Evolutionary conservation across 1,140 invertebrate species (phyloP), one percentile per base, ranked within the genome.

Genomic region (Neotoxoptera formosana): DNA sequence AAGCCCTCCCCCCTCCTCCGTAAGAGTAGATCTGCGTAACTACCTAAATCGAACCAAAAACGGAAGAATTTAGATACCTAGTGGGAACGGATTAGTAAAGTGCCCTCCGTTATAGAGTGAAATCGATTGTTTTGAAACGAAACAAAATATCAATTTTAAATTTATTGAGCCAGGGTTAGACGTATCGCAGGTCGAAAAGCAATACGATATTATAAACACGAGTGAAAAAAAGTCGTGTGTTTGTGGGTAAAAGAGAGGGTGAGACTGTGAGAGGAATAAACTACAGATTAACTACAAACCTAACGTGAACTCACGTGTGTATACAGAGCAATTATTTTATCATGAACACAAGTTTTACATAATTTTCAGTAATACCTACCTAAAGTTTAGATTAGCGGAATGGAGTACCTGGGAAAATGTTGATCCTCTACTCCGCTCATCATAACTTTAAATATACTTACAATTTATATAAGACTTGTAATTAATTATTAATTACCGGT

Each of bases 1-100:
- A 53, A 51, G 17, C 17, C 17, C 4, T 1, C 0, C 20, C 51
- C 20, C 0, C 3, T n/a, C n/a, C n/a, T n/a, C 4, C 20, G 0
- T 7, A 53, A 53, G 3, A 53, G 21, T 20, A 6, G 51, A 1
- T 21, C 51, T 53, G 21, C 51, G 20, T 21, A 53, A 0, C 51
- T 23, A 21, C 51, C 51, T 21, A 53, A 53, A 23, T 53, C 51
- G 21, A 53, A 20, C 7, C 4, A 21, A 53, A 51, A 51, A 51
- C 17, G 14, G 48, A 51, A 51, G 48, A 51, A 51, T 20, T 2
- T 51, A 51, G 47, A 48, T 48, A 53, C 2, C 21, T 23, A 53
- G 51, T 53, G 51, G 21, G 21, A 53, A 23, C 51, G 51, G 21
- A 23, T 53, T 7, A 20, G 21, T 21, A 23, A 53, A 53, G 51